phyloP scores from a whole-genome alignment of 2,113 vertebrate species.

The Scolopax mira region DNA sequence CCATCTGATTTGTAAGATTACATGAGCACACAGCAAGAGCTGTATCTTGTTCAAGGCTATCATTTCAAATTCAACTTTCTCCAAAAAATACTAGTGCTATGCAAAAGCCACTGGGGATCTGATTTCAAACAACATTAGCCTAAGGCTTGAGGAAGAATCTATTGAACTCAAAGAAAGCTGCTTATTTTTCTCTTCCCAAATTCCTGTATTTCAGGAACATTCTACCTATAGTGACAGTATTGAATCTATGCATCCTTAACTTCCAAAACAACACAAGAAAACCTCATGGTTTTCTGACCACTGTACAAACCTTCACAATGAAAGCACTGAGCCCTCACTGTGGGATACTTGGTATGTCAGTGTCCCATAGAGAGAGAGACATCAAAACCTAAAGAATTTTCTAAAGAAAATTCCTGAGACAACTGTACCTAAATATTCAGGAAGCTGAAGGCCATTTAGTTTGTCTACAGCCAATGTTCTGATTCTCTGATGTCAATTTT shows the following conservation, averaged over 20 bases:
- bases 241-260: background rate
- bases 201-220: background rate
- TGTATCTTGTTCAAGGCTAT: background rate
- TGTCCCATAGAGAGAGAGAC: background rate
- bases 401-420: background rate
- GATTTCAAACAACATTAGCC: background rate
- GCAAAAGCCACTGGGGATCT: background rate
- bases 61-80: background rate
- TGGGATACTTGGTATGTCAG: background rate
- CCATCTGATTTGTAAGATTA: background rate
- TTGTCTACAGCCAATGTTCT: background rate
- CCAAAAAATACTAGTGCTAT: background rate
- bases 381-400: too few species aligned
- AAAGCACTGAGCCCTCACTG: background rate
- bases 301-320: background rate
- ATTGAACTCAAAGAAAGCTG: background rate
- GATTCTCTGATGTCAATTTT: background rate
- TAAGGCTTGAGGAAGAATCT: background rate
- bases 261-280: background rate
- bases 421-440: background rate
- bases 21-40: background rate
- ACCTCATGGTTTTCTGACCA: rapidly evolving
- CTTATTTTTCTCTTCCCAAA: background rate
- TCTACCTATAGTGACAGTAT: background rate
- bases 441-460: background rate